These are phyloP conservation scores for Bufo gargarizans DNA, from an alignment of 2,113 vertebrate species.

Conservation along the genomic window DNA sequence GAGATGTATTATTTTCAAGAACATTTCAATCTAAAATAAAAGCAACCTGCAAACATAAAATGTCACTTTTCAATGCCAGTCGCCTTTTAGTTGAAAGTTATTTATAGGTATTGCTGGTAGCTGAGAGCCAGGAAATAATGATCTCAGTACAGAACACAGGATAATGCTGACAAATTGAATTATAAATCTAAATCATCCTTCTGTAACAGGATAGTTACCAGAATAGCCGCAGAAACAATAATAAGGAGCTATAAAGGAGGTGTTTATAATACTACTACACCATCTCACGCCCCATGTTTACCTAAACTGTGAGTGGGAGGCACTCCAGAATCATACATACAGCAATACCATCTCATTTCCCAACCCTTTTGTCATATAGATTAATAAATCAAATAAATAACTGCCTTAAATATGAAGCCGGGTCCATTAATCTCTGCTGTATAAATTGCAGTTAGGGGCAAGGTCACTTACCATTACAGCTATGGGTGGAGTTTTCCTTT, in stretches of 20 bases:
- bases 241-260: background rate
- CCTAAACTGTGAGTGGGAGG: background rate
- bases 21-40: background rate
- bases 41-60: background rate
- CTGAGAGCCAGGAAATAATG: background rate
- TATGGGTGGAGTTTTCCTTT: too few relatives aligned
- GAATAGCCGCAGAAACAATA: background rate
- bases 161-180: slow-evolving; percentile 7
- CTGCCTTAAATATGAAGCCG: background rate
- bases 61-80: background rate
- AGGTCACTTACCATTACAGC: too few relatives aligned
- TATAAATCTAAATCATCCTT: background rate
- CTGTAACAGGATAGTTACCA: background rate
- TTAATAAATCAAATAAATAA: background rate
- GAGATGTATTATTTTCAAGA: background rate
- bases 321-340: background rate
- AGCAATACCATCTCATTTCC: background rate
- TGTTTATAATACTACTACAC: background rate
- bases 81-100: background rate
- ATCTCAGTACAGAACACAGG: slow-evolving; percentile 29
- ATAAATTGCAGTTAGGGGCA: too few relatives aligned
- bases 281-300: background rate
- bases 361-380: background rate
- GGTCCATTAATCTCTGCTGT: too few relatives aligned
- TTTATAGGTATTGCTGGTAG: background rate